Base-by-base conservation (phyloP, 2,797 vertebrate genomes). In the Sebastes minor region DNA sequence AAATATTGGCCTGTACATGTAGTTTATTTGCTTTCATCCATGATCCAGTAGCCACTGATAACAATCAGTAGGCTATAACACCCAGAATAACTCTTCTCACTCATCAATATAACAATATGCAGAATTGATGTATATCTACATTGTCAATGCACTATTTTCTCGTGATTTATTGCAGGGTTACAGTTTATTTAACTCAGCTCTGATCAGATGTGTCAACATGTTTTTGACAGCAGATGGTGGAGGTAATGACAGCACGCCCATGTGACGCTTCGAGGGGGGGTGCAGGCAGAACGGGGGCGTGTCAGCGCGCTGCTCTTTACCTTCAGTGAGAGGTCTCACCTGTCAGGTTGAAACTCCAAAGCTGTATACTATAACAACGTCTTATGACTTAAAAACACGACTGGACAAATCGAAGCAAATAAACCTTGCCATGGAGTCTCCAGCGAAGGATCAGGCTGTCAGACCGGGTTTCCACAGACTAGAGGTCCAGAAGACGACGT, bases 401-500 rank as follows among this genome's bases (percentile, higher is more conserved):
- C 27, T 20, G 38, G 3, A 46, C 35, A 69, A 53, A 2, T 11
- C 3, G 59, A 63, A 20, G 25, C 0, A 10, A 4, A 38, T 38
- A 38, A 25, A 5, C 60, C 7, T 49, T 18, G 42, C 8, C 60
- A 94, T 94, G 93, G 83, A 86, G 42, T 77, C 89, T 33, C 78
- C 77, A 3, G 14, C 53, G 30, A 90, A 80, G 76, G 89, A 93
- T 6, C 89, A 92, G 4, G 91, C 94, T 0, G 90, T 91, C 53
- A 94, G 86, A 87, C 13, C 90, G 10, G 96, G 95, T 1, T 97
- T 94, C 55, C 91, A 95, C 69, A 88, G 93, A 10, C 55, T 88
- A 59, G 96, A 97, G 71, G 69, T 97, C 65, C 96, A 97, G 84
- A 96, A 96, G 68, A 97, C 96, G 4, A 95, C 93, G 7, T 97